Evolutionary conservation across 2,888 invertebrate genomes (phyloP).

Genomic region (Linnaemya vulpina): DNA sequence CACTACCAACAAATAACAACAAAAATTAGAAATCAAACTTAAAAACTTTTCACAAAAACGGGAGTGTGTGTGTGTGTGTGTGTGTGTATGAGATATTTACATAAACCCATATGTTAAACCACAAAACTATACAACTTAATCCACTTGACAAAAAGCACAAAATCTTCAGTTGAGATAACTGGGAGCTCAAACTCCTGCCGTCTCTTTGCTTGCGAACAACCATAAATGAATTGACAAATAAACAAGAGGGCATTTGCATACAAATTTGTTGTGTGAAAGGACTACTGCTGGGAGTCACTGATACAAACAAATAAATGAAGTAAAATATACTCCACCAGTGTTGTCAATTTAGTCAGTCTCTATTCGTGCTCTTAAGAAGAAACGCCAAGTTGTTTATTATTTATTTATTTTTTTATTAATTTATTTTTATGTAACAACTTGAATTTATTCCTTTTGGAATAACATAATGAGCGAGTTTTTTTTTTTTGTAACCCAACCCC

Average conservation of each 20-base stretch:
- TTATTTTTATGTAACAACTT: no score
- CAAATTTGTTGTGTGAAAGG: conserved; percentile 52
- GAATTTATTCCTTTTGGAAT: no score
- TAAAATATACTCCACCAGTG: no score
- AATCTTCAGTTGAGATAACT: conserved; percentile 66
- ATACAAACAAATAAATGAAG: neutral
- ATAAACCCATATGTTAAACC: conserved; percentile 55
- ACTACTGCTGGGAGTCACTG: neutral
- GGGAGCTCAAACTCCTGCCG: neutral
- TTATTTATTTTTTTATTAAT: no score
- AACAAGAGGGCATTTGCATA: conserved; percentile 65
- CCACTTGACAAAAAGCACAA: conserved; percentile 65
- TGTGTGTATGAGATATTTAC: conserved; percentile 40
- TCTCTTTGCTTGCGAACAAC: conserved; percentile 33
- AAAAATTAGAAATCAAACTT: neutral
- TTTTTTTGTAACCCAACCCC: no score
- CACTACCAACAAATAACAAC: neutral
- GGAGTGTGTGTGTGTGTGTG: neutral
- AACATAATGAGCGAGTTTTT: no score
- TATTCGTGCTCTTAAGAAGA: no score
- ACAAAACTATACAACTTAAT: conserved; percentile 54
- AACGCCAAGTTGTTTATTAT: no score
- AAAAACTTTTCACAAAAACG: conserved; percentile 20
- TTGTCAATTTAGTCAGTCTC: no score
- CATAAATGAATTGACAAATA: conserved; percentile 68